These are phyloP conservation scores for Lacerta agilis DNA, from an alignment of 2,797 vertebrate genomes.

Conservation along the genomic window DNA sequence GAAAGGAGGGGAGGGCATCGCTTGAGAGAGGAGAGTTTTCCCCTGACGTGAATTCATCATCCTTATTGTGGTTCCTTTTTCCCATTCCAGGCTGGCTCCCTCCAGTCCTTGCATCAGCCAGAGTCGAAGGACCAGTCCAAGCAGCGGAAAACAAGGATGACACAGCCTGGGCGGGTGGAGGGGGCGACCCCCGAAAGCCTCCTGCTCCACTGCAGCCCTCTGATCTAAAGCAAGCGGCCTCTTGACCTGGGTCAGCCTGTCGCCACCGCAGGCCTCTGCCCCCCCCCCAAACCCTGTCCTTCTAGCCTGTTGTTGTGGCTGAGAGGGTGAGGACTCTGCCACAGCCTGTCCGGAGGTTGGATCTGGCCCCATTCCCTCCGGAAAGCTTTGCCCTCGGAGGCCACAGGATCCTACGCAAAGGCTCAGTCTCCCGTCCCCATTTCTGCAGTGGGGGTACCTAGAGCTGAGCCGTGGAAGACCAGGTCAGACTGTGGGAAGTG, in stretches of 20 bases:
- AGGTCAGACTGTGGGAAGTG: too few species aligned
- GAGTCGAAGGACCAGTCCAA: neutral
- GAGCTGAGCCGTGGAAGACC: too few species aligned
- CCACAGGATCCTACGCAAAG: slow-evolving; percentile 11
- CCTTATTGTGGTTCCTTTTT: neutral
- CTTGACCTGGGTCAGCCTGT: fast-evolving
- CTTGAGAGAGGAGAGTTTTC: neutral
- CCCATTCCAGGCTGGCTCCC: neutral
- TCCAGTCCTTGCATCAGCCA: neutral
- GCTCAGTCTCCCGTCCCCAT: neutral
- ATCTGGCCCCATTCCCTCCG: neutral
- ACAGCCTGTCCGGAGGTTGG: too few species aligned
- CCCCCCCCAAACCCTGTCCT: neutral
- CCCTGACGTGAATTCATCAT: neutral
- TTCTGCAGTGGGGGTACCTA: slow-evolving; percentile 27
- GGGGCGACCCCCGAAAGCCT: slow-evolving; percentile 8
- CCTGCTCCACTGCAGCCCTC: neutral
- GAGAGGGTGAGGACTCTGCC: neutral
- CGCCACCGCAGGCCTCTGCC: fast-evolving
- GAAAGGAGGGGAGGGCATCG: neutral
- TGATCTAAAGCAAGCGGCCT: neutral
- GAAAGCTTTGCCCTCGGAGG: slow-evolving; percentile 39
- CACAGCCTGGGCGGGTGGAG: neutral
- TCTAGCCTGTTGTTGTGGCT: too few species aligned
- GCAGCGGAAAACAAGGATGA: slow-evolving; percentile 14